phyloP scores from a whole-genome alignment of 2,113 vertebrate species.

The Bubalus kerabau region DNA sequence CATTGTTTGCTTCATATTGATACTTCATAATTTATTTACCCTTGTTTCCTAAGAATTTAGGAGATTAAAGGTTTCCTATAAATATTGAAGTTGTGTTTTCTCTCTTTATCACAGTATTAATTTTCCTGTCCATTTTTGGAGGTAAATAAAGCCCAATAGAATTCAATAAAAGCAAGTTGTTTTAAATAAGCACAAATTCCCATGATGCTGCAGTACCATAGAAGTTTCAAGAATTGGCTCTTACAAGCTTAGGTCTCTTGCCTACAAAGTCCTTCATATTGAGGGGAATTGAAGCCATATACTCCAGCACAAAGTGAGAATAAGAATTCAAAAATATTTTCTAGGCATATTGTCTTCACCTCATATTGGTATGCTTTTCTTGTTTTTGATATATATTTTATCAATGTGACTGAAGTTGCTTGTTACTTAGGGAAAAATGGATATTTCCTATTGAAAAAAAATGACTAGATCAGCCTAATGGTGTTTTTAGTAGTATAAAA shows the following conservation, averaged over 20 bases:
- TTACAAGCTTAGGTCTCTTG: not conserved
- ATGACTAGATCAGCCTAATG: constrained; percentile 20
- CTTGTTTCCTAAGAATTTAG: constrained; percentile 21
- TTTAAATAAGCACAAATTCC: not conserved
- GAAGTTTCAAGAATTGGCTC: not conserved
- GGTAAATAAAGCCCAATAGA: not conserved
- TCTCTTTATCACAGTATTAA: not conserved
- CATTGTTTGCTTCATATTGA: not conserved
- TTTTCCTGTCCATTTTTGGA: not conserved
- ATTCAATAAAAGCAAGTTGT: constrained; percentile 4
- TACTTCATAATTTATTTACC: not conserved
- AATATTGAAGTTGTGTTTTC: not conserved
- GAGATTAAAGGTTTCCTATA: not conserved
- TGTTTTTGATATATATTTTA: not conserved
- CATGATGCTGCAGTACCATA: not conserved
- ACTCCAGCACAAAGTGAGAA: not conserved
- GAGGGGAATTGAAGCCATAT: not conserved
- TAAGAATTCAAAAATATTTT: not conserved
- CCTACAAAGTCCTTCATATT: not conserved
- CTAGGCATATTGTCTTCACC: not conserved
- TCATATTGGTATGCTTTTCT: not conserved
- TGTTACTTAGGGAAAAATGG: not conserved
- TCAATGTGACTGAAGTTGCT: not conserved
- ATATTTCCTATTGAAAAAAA: constrained; percentile 29
- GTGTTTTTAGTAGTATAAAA: constrained; percentile 16